Base-by-base conservation (phyloP, 1,140 invertebrate genomes). In the Macrostomum lignano region DNA sequence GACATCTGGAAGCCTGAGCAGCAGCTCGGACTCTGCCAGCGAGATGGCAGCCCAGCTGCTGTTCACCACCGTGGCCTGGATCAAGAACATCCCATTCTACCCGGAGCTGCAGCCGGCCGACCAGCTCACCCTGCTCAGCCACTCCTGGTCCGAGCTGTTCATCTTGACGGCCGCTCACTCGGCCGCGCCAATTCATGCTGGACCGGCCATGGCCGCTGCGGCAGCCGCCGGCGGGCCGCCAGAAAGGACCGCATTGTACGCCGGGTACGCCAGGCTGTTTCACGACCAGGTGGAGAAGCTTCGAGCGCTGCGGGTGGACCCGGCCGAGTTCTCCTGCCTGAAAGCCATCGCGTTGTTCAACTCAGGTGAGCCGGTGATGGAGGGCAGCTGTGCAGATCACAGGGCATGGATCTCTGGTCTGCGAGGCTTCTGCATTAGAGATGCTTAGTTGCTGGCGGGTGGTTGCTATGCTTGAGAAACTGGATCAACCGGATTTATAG, bases 311-410 rank as follows among this genome's bases (percentile, higher is more conserved):
- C 82, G 91, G 58, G 79, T 93, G 32, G 86, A 94, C 59, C 78
- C 79, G 3, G 84, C 84, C 26, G 86, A 94, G 61, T 93, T 93
- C 63, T 82, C 76, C 60, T 93, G 84, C 64, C 69, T 94, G 52
- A 94, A 94, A 65, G 84, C 84, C 39, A 91, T 94, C 59, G 82
- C 91, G 45, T 72, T 94, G 51, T 94, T 93, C 67, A 88, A 81
- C 46, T 84, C 84, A 67, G 86, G 86, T 94, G 70, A 74, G 73
- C 67, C 25, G 7, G 21, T 3, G 14, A 22, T 10, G 4, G 7
- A 32, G n/a, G n/a, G n/a, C n/a, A n/a, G n/a, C n/a, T n/a, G n/a
- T n/a, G n/a, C n/a, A n/a, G n/a, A n/a, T n/a, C n/a, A n/a, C n/a
- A n/a, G n/a, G n/a, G n/a, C n/a, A n/a, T n/a, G n/a, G n/a, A n/a